Percentiles rank a stretch among this genome's conserved stretches.
phyloP scores from a whole-genome alignment of 2,797 vertebrate species.

The Notolabrus celidotus region DNA sequence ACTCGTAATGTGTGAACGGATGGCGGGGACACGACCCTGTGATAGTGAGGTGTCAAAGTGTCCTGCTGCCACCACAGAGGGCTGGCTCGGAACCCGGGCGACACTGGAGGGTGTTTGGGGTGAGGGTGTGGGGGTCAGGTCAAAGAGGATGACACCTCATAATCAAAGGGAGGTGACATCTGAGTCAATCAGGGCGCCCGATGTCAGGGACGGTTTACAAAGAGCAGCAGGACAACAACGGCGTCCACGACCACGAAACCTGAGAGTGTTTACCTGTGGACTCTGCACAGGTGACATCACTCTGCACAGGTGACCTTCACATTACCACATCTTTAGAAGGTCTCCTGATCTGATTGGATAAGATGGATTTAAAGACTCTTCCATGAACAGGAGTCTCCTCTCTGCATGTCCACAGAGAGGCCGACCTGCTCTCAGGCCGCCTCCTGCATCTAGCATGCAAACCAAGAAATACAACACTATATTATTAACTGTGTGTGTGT shows the following conservation, averaged over 20 bases:
- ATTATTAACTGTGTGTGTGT: background rate
- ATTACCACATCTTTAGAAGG: too few species aligned
- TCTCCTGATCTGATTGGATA: too few species aligned
- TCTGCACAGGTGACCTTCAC: too few species aligned
- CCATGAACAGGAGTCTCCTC: too few species aligned
- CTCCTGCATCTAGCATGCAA: too few species aligned
- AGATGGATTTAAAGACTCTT: too few species aligned
- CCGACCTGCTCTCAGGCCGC: too few species aligned
- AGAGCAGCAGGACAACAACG: too few species aligned
- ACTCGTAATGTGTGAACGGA: conserved; percentile 77
- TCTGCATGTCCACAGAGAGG: too few species aligned
- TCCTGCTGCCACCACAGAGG: conserved; percentile 77
- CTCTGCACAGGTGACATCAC: too few species aligned
- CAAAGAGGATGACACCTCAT: conserved; percentile 59
- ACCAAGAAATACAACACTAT: conserved; percentile 1
- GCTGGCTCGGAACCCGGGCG: conserved; percentile 63
- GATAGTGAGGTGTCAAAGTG: conserved; percentile 77
- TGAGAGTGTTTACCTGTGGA: too few species aligned
- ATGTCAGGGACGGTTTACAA: conserved; percentile 26
- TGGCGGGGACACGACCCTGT: conserved; percentile 75
- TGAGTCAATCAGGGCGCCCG: conserved; percentile 47
- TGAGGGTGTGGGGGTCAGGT: conserved; percentile 59
- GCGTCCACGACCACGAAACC: too few species aligned
- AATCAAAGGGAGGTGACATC: conserved; percentile 61
- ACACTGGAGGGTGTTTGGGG: conserved; percentile 52